Base-by-base conservation (phyloP, 2,888 invertebrate genomes). In the Nowickia ferox region DNA sequence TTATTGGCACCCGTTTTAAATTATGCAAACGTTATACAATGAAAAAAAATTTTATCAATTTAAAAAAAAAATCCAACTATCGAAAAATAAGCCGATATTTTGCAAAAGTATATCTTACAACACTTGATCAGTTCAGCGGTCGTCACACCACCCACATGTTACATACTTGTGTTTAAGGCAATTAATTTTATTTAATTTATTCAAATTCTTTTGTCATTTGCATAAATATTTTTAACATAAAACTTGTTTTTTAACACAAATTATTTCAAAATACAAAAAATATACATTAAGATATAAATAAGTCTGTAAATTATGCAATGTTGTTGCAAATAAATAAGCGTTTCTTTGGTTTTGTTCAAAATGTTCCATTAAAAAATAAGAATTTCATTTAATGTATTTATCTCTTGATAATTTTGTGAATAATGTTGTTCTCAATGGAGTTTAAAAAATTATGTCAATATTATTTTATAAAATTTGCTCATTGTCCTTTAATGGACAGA, bases 251-350 rank as follows among this genome's bases (percentile, higher is more conserved):
- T 42, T n/a, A 51, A 17, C 5, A 8, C 17, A 17, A 38, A 61
- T 30, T 19, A 17, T 9, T 69, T 42, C 17, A 10, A 57, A 19
- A 57, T n/a, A 48, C 38, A 61, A 15, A 74, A 63, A 74, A 22
- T 51, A 42, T 75, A 65, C 44, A 63, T 75, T 75, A 53, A 65
- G 30, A 22, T 22, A 38, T 63, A 30, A 30, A 38, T 63, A 30
- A 30, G 30, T 30, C 30, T 6, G 30, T 30, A 30, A 65, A 46
- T 65, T 46, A 65, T 76, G 38, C 3, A 42, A 38, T 65, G 65
- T 76, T 65, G 65, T 55, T 53, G 38, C 38, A 76, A 76, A 53
- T 48, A 65, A 75, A 53, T 65, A 75, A 65, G 42, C 10, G 15
- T 51, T 19, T 3, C 48, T 40, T 74, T 22, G 3, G n/a, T 38